A percentile compares a stretch with the other conserved stretches of the same genome.
Evolutionary conservation across 2,113 vertebrate genomes (phyloP).

Genomic region (Echinops telfairi): DNA sequence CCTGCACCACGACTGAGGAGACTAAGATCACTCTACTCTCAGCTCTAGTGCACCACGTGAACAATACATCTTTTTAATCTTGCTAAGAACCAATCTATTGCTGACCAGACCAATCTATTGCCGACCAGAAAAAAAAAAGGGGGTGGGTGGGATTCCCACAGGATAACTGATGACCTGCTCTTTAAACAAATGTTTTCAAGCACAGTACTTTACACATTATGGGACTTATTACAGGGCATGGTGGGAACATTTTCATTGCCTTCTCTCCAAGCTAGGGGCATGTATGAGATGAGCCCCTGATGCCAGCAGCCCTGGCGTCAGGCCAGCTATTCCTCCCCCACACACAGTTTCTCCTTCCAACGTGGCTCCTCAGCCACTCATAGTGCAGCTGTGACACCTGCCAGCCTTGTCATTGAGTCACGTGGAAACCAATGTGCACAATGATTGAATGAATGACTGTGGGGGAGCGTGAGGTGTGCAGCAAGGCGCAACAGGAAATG

Average conservation of each 20-base stretch:
- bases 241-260: neutral
- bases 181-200: no score
- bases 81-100: no score
- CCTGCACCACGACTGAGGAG: no score
- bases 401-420: neutral
- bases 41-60: no score
- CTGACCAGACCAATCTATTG: no score
- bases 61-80: no score
- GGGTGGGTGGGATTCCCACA: no score
- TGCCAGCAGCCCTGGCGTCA: neutral
- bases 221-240: neutral
- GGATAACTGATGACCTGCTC: no score
- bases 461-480: neutral
- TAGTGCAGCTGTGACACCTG: neutral
- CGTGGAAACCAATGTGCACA: neutral
- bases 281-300: neutral
- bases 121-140: no score
- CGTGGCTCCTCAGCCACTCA: neutral
- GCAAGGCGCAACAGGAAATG: neutral
- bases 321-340: neutral
- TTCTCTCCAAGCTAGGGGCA: neutral
- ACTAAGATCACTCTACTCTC: no score
- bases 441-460: neutral
- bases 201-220: conserved; percentile 4
- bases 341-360: neutral